Percentiles rank a stretch among this genome's conserved stretches.
phyloP scores from a whole-genome alignment of 2,888 invertebrate genomes.

The Lepeophtheirus nordmannii region DNA sequence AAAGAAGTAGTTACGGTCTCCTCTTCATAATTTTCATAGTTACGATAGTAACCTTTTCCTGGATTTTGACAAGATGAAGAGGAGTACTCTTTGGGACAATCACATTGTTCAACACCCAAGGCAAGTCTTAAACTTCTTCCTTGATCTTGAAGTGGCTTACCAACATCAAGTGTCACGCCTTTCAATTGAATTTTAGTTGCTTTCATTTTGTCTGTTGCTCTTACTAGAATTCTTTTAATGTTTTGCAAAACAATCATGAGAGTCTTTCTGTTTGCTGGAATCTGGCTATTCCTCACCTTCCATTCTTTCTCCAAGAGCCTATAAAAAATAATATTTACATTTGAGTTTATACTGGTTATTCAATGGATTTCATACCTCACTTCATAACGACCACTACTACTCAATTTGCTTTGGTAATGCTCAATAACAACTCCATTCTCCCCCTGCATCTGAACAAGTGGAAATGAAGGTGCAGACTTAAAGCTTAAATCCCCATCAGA shows the following conservation, averaged over 20 bases:
- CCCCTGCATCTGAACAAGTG: conserved; percentile 67
- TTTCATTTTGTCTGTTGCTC: conserved; percentile 50
- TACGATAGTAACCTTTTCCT: conserved; percentile 24
- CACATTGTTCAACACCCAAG: conserved; percentile 67
- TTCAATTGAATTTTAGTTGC: conserved; percentile 30
- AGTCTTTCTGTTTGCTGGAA: conserved; percentile 50
- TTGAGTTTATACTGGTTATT: too few species aligned
- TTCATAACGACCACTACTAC: conserved; percentile 37
- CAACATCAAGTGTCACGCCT: conserved; percentile 41
- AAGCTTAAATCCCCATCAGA: conserved; percentile 41
- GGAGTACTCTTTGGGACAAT: conserved; percentile 61
- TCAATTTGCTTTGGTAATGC: conserved; percentile 40
- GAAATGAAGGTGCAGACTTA: conserved; percentile 43
- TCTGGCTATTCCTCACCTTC: conserved; percentile 46
- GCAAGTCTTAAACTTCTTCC: conserved; percentile 45
- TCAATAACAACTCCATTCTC: conserved; percentile 55
- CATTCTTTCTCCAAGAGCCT: conserved; percentile 61
- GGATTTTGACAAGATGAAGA: conserved; percentile 69
- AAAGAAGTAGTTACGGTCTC: not conserved
- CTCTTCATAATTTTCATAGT: not conserved
- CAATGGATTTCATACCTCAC: conserved; percentile 41
- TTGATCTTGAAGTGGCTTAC: conserved; percentile 40
- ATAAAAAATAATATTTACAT: conserved; percentile 22
- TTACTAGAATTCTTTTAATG: conserved; percentile 58
- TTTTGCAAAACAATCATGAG: conserved; percentile 86